Conservation (phyloP, 2,888 invertebrate species). For the Elmis aenea region DNA sequence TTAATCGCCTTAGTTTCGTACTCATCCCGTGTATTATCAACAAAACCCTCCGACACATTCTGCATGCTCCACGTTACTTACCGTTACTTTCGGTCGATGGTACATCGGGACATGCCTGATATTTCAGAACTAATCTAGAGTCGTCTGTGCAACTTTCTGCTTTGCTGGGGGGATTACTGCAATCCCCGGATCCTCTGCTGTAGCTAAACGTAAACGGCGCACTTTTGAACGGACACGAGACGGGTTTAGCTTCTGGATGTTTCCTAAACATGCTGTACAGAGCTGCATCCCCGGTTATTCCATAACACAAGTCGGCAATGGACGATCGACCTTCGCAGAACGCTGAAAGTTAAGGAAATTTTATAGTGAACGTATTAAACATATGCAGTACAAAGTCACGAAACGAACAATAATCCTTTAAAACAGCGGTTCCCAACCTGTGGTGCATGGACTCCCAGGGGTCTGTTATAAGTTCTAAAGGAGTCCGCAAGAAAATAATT, state of each 20-base stretch:
- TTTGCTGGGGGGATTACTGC: constrained; percentile 68
- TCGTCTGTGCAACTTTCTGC: constrained; percentile 82
- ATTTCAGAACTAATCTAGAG: constrained; percentile 71
- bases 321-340: constrained; percentile 56
- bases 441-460: no score
- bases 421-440: no score
- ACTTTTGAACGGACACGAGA: constrained; percentile 70
- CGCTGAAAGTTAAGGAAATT: constrained; percentile 45
- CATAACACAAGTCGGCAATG: constrained; percentile 59
- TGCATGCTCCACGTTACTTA: constrained; percentile 44
- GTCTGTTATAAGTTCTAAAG: no score
- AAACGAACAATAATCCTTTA: no score
- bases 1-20: no score
- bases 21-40: no score
- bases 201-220: constrained; percentile 80
- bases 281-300: constrained; percentile 65
- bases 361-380: background rate
- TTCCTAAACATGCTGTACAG: constrained; percentile 72
- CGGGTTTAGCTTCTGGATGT: constrained; percentile 61
- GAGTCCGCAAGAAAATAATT: no score
- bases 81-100: constrained; percentile 72
- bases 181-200: constrained; percentile 69
- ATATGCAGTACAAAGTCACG: no score
- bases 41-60: no score
- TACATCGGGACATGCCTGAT: constrained; percentile 79